phyloP scores from a whole-genome alignment of 64 coral and sea anemone genomes.

The Cladopsammia gracilis region DNA sequence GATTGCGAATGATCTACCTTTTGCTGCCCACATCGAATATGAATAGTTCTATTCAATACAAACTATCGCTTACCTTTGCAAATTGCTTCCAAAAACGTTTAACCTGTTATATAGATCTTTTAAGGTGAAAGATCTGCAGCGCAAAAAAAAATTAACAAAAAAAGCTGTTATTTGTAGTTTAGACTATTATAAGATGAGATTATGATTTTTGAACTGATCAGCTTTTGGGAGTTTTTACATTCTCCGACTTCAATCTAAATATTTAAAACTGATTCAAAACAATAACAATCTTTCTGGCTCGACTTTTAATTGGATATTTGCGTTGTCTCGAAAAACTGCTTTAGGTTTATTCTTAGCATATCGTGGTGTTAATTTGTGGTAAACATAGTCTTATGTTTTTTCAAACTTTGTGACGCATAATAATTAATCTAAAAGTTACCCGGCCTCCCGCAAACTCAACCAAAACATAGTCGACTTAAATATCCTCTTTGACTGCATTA shows the following conservation, averaged over 20 bases:
- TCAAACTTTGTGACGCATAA: background rate
- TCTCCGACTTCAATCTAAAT: slow-evolving; percentile 21
- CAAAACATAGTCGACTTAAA: background rate
- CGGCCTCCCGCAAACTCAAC: background rate
- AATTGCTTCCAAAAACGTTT: no score
- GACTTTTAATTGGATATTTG: background rate
- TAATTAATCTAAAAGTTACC: background rate
- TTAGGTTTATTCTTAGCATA: background rate
- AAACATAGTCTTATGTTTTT: background rate
- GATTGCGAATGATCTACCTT: no score
- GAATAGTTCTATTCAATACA: no score
- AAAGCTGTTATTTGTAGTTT: no score
- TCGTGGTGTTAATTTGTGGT: background rate
- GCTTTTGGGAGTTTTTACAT: slow-evolving; percentile 2
- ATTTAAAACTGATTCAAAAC: background rate
- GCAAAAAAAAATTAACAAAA: no score
- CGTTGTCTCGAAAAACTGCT: background rate
- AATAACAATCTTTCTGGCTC: background rate
- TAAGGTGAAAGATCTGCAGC: no score
- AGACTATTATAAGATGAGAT: background rate
- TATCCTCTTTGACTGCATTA: slow-evolving; percentile 3
- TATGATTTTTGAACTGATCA: background rate
- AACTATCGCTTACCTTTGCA: no score
- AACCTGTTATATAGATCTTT: no score
- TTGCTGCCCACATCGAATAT: no score